phyloP scores from a whole-genome alignment of 2,797 vertebrate genomes.

The Pygocentrus nattereri region DNA sequence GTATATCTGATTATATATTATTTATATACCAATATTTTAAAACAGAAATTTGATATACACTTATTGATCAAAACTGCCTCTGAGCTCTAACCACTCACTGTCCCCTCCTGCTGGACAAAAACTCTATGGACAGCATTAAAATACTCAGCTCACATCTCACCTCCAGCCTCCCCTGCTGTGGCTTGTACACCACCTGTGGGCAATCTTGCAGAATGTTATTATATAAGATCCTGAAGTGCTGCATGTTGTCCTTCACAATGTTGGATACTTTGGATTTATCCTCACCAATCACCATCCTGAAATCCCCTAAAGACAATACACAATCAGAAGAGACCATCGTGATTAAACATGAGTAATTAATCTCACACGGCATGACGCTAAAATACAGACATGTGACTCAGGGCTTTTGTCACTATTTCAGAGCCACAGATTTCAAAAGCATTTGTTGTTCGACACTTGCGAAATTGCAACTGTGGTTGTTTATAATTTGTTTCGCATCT shows the following conservation, averaged over 20 bases:
- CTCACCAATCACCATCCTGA: slow-evolving; percentile 95
- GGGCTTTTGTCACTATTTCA: neutral
- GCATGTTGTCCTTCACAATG: slow-evolving; percentile 89
- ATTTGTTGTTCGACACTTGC: neutral
- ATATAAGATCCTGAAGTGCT: slow-evolving; percentile 90
- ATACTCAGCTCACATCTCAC: slow-evolving; percentile 69
- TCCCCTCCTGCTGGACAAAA: neutral
- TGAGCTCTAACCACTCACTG: neutral
- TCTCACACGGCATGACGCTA: neutral
- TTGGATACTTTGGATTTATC: slow-evolving; percentile 92
- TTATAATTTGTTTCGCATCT: neutral
- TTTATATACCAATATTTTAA: too few relatives aligned
- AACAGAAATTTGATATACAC: too few relatives aligned
- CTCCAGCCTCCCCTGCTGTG: slow-evolving; percentile 91
- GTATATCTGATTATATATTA: too few relatives aligned
- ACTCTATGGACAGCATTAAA: neutral
- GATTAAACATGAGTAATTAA: neutral
- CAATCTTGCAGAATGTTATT: slow-evolving; percentile 88
- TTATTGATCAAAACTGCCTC: too few relatives aligned
- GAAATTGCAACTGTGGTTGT: neutral
- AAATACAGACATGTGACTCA: neutral
- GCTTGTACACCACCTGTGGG: slow-evolving; percentile 92
- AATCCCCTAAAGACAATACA: slow-evolving; percentile 83
- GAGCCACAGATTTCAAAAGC: neutral
- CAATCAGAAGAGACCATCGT: neutral